A percentile compares a stretch with the other conserved stretches of the same genome.
These are phyloP conservation scores for Psittacula echo DNA, from an alignment of 2,797 vertebrate genomes.

Conservation along the genomic window DNA sequence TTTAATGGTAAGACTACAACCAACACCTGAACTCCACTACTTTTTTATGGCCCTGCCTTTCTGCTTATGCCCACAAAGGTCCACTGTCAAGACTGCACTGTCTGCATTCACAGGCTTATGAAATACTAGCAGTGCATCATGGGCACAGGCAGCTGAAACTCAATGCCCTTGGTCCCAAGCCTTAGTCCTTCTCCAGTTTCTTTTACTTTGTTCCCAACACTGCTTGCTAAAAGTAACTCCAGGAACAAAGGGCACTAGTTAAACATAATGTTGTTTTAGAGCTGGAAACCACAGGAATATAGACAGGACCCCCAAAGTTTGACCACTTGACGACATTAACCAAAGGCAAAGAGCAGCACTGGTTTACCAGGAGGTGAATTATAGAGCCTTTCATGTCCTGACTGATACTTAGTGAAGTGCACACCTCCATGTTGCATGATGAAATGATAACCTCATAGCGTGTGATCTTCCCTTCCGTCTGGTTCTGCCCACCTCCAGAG, in stretches of 20 bases:
- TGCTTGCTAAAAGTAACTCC: neutral
- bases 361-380: neutral
- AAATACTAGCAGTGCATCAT: neutral
- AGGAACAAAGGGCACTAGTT: neutral
- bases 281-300: neutral
- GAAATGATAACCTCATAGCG: neutral
- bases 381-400: neutral
- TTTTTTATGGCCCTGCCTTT: neutral
- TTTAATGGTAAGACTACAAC: neutral
- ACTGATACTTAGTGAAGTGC: neutral
- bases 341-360: neutral
- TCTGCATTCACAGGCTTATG: neutral
- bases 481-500: neutral
- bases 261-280: neutral
- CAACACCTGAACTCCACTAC: neutral
- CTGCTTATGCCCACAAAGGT: neutral
- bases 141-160: neutral
- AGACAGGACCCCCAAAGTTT: neutral
- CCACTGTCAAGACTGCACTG: neutral
- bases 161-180: neutral
- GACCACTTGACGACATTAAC: neutral
- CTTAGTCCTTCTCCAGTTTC: neutral
- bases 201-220: neutral
- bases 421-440: rapidly evolving
- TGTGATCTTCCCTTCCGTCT: neutral